Conservation (phyloP, 1,140 invertebrate species). For the Delia radicum region DNA sequence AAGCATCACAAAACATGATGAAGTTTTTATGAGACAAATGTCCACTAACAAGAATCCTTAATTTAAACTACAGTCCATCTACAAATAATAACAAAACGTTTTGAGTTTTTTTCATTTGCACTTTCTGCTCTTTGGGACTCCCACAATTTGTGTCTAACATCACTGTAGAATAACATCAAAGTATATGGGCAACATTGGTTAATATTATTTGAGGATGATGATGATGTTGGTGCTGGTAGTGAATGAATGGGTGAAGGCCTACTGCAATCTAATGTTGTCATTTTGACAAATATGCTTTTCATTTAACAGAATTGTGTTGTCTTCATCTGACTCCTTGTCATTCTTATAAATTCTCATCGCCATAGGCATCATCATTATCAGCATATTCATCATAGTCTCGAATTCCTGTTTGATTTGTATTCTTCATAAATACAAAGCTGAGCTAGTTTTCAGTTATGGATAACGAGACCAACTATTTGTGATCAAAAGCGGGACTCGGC, state of each 20-base stretch:
- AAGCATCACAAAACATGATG: too few relatives aligned
- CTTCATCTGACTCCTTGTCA: background rate
- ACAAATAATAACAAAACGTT: background rate
- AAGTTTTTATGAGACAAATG: background rate
- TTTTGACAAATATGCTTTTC: background rate
- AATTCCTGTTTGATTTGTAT: too few relatives aligned
- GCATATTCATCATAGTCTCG: background rate
- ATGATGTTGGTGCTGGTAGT: too few relatives aligned
- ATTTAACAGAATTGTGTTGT: background rate
- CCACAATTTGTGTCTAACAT: background rate
- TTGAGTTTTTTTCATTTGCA: background rate
- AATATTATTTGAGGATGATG: too few relatives aligned
- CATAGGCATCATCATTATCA: background rate
- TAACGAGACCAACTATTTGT: too few relatives aligned
- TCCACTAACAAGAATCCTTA: background rate
- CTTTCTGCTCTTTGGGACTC: background rate
- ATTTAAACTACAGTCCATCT: background rate
- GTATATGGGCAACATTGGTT: too few relatives aligned
- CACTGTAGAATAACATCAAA: background rate
- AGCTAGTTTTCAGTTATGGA: too few relatives aligned
- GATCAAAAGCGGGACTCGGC: too few relatives aligned
- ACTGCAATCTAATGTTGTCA: background rate
- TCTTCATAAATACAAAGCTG: too few relatives aligned
- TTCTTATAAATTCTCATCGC: background rate
- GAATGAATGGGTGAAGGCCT: background rate